Base-by-base conservation (phyloP, 2,113 vertebrate genomes). In the Stercorarius parasiticus region DNA sequence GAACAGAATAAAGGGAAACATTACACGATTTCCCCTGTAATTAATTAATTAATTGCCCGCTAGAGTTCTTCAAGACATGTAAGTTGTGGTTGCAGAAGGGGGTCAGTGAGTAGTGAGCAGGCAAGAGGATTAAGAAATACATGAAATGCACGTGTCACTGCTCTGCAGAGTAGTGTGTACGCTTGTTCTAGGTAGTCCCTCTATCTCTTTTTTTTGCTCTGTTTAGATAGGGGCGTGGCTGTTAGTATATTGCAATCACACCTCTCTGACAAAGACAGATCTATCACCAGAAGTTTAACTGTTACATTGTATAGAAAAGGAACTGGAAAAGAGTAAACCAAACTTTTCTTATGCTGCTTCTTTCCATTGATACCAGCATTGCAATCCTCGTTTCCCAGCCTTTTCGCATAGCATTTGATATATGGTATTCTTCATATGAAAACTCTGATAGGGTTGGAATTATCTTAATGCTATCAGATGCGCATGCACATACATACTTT, bases 401-500 rank as follows among this genome's bases (percentile, higher is more conserved):
- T 88, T 96, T 90, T 23, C 67, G 45, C 2, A 0, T 36, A 47
- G 10, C 2, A 5, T 12, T 56, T 40, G 6, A 18, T 26, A 10
- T 4, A 23, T 3, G 15, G 9, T 13, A n/a, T 13, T 11, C 40
- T 80, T 49, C 22, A 5, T 16, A 21, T 6, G 38, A 42, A 70
- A 86, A 13, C 14, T 26, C 40, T n/a, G 36, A 12, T 11, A 15
- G 18, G 4, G 27, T 4, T 43, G 38, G 22, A 70, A 32, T 77
- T 64, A 56, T 50, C 82, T n/a, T 38, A 49, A 26, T 0, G 1
- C 61, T 72, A 10, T n/a, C 23, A 30, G 86, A 56, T 1, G 21
- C 1, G 4, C 4, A 1, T 3, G 13, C 29, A 25, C 5, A 2
- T 14, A 47, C 4, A 6, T 15, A 6, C 36, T 81, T 62, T 52